Evolutionary conservation across 2,113 vertebrate genomes (phyloP).

Genomic region (Pygathrix nemaeus): DNA sequence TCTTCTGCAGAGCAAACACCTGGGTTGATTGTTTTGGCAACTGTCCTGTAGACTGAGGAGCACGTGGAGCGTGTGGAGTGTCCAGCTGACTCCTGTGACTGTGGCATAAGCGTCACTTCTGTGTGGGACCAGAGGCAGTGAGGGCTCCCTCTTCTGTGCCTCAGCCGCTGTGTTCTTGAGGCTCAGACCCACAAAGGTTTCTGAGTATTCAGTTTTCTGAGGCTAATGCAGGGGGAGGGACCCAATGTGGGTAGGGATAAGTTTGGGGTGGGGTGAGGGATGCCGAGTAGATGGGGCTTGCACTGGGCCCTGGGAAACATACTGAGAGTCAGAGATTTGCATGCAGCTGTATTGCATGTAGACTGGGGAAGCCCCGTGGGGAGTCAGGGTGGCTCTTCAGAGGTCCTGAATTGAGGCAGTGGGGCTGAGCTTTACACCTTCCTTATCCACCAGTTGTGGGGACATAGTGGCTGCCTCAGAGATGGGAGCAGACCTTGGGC

Average conservation of each 20-base stretch:
- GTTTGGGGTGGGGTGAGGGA: not conserved
- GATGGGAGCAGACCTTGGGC: not conserved
- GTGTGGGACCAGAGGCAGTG: not conserved
- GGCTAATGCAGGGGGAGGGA: not conserved
- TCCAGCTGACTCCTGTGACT: not conserved
- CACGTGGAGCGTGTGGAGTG: too few species aligned
- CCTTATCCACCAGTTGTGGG: not conserved
- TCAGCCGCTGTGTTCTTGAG: accelerated
- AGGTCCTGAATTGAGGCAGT: not conserved
- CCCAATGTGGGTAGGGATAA: not conserved
- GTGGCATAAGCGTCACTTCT: accelerated
- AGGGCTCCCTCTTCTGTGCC: not conserved
- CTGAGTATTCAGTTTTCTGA: not conserved
- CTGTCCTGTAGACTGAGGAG: not conserved
- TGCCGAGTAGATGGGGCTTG: too few species aligned
- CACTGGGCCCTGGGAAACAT: too few species aligned
- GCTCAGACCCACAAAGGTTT: not conserved
- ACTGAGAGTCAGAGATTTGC: too few species aligned
- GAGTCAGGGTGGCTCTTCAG: not conserved
- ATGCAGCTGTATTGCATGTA: accelerated
- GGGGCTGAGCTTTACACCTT: not conserved
- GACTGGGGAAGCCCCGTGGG: accelerated
- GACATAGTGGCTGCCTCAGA: not conserved
- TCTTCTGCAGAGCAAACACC: not conserved
- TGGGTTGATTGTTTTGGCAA: not conserved